Percentiles rank a stretch among this genome's conserved stretches.
phyloP scores from a whole-genome alignment of 2,113 vertebrate species.

The Ailuropoda melanoleuca region DNA sequence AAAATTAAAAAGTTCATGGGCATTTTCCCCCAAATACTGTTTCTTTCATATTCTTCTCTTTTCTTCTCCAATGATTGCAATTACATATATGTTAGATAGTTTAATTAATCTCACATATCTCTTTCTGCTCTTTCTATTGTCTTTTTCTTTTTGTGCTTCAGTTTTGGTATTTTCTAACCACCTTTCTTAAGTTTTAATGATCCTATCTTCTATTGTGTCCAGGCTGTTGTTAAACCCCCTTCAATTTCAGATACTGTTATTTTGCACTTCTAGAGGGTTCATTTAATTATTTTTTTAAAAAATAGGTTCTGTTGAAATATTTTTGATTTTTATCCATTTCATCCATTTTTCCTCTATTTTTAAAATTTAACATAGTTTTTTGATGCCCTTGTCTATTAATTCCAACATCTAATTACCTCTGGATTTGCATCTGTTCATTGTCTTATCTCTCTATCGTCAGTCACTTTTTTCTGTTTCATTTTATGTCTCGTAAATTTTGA shows the following conservation, averaged over 20 bases:
- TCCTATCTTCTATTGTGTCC: background rate
- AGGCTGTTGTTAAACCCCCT: background rate
- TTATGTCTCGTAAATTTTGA: slow-evolving; percentile 37
- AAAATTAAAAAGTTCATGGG: background rate
- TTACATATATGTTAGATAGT: background rate
- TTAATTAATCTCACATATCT: background rate
- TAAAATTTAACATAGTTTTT: background rate
- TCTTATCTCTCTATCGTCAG: background rate
- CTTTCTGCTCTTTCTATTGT: background rate
- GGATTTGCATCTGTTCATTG: background rate
- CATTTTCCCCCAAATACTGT: background rate
- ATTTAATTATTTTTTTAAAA: background rate
- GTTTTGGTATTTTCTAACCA: background rate
- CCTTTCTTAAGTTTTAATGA: background rate
- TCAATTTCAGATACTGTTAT: background rate
- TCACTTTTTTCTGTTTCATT: background rate
- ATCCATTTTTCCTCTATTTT: background rate
- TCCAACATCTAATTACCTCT: background rate
- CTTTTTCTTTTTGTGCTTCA: background rate
- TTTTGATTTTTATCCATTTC: background rate
- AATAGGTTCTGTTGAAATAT: background rate
- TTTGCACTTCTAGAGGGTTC: background rate
- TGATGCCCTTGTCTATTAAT: background rate
- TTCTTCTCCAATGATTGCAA: background rate
- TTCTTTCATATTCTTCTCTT: background rate